These are phyloP conservation scores for Blastomussa wellsi DNA, from an alignment of 92 coral and sea anemone genomes.

Conservation along the genomic window DNA sequence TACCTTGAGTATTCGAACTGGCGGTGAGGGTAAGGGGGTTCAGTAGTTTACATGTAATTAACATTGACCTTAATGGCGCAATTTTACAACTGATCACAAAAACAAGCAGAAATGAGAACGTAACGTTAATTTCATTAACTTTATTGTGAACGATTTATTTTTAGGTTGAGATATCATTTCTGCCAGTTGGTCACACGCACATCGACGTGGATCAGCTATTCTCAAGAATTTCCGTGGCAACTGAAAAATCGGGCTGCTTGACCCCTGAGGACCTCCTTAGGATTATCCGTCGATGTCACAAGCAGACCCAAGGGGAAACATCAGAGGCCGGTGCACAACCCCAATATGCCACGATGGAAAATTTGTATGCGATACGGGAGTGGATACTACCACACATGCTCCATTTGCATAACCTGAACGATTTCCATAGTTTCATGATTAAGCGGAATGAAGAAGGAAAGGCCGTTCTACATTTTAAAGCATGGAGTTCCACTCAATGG, in stretches of 20 bases:
- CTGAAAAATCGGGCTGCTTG: constrained; percentile 46
- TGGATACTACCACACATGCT: constrained; percentile 52
- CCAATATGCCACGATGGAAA: constrained; percentile 50
- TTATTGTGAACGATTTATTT: not conserved
- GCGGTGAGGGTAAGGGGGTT: too few relatives aligned
- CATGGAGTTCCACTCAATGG: not conserved
- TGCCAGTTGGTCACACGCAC: constrained; percentile 73
- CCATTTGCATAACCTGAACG: constrained; percentile 34
- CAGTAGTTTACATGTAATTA: too few relatives aligned
- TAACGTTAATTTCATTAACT: too few relatives aligned
- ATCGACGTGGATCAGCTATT: constrained; percentile 72
- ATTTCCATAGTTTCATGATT: not conserved
- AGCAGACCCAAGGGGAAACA: constrained; percentile 57
- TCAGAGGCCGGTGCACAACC: constrained; percentile 55
- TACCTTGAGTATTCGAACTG: too few relatives aligned
- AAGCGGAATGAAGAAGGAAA: not conserved
- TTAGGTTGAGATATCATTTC: constrained; percentile 68
- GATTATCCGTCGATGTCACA: constrained; percentile 58
- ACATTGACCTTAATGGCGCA: too few relatives aligned
- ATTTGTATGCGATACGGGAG: constrained; percentile 57
- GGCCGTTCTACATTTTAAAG: not conserved
- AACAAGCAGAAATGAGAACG: not conserved
- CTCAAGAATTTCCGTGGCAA: constrained; percentile 61
- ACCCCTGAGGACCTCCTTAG: constrained; percentile 55
- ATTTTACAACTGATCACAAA: not conserved